Evolutionary conservation across 2,888 invertebrate genomes (phyloP).

Genomic region (Agriopis leucophaearia): DNA sequence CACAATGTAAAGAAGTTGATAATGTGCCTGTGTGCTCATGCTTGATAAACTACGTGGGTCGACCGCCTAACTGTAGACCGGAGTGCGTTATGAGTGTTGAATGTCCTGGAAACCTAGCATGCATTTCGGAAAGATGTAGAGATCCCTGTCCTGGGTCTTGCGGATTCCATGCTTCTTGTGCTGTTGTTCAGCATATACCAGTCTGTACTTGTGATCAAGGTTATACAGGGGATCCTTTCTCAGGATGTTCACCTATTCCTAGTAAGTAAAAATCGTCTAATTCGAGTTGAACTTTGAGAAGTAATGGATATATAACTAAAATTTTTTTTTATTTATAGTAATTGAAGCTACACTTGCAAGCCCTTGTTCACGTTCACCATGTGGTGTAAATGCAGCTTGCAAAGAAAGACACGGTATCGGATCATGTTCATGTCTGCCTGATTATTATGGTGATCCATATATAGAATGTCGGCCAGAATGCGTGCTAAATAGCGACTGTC

Average conservation of each 20-base stretch:
- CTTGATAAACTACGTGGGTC: conserved; percentile 90
- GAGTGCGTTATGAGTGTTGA: conserved; percentile 91
- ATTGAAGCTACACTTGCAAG: conserved; percentile 81
- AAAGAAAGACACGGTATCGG: conserved; percentile 93
- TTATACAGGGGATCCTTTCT: conserved; percentile 93
- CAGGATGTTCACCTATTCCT: conserved; percentile 88
- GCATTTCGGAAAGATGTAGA: conserved; percentile 90
- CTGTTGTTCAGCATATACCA: conserved; percentile 90
- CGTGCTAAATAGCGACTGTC: conserved; percentile 94
- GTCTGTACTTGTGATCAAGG: conserved; percentile 90
- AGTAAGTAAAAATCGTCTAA: conserved; percentile 77
- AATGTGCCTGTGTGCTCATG: conserved; percentile 92
- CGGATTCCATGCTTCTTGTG: conserved; percentile 90
- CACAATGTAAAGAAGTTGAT: conserved; percentile 90
- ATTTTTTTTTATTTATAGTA: conserved; percentile 67
- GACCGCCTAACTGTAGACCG: conserved; percentile 92
- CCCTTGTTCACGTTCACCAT: conserved; percentile 94
- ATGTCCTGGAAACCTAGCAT: conserved; percentile 90
- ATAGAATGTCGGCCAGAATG: conserved; percentile 95
- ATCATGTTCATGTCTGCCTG: conserved; percentile 92
- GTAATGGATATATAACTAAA: conserved; percentile 4
- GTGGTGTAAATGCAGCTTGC: conserved; percentile 95
- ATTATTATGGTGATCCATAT: conserved; percentile 95
- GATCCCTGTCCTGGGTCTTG: conserved; percentile 92
- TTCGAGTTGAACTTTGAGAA: not conserved